phyloP scores from a whole-genome alignment of 2,888 invertebrate species.

The Agrochola circellaris region DNA sequence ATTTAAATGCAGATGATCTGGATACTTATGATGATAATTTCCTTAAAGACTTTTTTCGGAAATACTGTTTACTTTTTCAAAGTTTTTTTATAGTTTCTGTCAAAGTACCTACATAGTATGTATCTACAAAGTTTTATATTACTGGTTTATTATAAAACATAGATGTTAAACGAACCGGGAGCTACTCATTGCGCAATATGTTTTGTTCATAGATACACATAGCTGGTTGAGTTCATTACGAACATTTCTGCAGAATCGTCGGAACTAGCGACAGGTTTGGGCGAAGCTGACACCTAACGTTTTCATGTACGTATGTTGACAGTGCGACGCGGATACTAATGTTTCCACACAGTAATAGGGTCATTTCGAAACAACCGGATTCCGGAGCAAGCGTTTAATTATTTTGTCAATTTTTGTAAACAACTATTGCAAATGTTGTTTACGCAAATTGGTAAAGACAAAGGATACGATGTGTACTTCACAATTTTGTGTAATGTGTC shows the following conservation, averaged over 20 bases:
- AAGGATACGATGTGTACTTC: not conserved
- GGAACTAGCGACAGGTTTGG: not conserved
- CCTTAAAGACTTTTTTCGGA: not conserved
- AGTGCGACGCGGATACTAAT: not conserved
- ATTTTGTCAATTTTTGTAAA: conserved; percentile 35
- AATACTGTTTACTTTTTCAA: not conserved
- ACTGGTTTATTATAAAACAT: not conserved
- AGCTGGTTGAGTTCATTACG: not conserved
- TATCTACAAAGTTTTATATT: not conserved
- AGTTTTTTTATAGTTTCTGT: not conserved
- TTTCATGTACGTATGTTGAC: not conserved
- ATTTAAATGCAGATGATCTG: not conserved
- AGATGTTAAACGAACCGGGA: not conserved
- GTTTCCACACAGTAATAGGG: conserved; percentile 2
- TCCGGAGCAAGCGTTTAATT: not conserved
- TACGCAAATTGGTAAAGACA: conserved; percentile 12
- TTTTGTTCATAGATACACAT: not conserved
- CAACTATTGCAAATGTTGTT: conserved; percentile 17
- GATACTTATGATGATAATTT: no score
- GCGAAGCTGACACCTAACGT: not conserved
- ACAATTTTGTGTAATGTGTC: not conserved
- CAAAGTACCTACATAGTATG: no score
- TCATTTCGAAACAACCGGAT: conserved; percentile 10
- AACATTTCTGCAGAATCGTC: conserved; percentile 8
- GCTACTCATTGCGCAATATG: not conserved